Evolutionary conservation across 2,113 vertebrate species (phyloP).

Genomic region (Uria lomvia): DNA sequence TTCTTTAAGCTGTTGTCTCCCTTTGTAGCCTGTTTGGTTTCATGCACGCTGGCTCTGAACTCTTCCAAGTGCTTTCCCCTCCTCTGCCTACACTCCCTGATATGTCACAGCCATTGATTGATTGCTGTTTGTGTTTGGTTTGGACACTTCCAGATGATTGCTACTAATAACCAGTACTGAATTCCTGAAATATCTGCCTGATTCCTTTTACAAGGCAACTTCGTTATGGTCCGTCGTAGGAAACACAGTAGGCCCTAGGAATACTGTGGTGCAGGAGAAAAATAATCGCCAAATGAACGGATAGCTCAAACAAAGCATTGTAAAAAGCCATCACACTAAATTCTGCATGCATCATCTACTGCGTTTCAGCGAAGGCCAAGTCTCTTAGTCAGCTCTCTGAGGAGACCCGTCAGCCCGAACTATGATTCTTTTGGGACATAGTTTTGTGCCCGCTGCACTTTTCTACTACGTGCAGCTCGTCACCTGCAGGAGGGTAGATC

Average conservation of each 20-base stretch:
- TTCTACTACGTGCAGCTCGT: accelerated
- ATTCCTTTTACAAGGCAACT: slow-evolving; percentile 11
- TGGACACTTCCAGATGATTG: slow-evolving; percentile 52
- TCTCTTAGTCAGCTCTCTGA: slow-evolving; percentile 35
- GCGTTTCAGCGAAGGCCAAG: slow-evolving; percentile 16
- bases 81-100: background rate
- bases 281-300: background rate
- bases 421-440: background rate
- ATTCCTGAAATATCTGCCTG: slow-evolving; percentile 54
- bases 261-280: background rate
- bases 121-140: slow-evolving; percentile 57
- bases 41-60: background rate
- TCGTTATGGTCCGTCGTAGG: background rate
- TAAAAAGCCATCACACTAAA: slow-evolving; percentile 50
- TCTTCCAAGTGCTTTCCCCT: background rate
- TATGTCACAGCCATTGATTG: background rate
- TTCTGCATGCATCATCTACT: slow-evolving; percentile 57
- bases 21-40: background rate
- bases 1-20: background rate
- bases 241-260: background rate
- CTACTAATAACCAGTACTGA: slow-evolving; percentile 49
- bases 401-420: background rate
- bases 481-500: background rate
- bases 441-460: background rate
- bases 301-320: slow-evolving; percentile 30